Evolutionary conservation across 2,797 vertebrate species (phyloP).

Genomic region (Acipenser oxyrinchus): DNA sequence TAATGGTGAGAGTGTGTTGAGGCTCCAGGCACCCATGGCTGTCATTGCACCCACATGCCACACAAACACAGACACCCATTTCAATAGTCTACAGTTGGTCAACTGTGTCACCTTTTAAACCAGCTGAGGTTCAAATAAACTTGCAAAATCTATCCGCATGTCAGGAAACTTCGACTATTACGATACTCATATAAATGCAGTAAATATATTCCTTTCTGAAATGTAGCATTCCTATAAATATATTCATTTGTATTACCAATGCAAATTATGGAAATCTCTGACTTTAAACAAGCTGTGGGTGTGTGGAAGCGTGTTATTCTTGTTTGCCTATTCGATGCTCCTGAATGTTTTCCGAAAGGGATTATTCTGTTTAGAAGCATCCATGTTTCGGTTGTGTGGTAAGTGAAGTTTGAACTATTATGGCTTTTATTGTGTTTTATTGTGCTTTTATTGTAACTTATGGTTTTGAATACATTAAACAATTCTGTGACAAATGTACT

Average conservation of each 20-base stretch:
- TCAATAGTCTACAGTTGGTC: slow-evolving; percentile 34
- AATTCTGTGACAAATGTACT: no score
- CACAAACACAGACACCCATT: not conserved
- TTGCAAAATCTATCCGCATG: slow-evolving; percentile 12
- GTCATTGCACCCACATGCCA: slow-evolving; percentile 16
- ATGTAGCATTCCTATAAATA: slow-evolving; percentile 26
- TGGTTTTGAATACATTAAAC: slow-evolving; percentile 28
- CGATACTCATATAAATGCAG: slow-evolving; percentile 27
- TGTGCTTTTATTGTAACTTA: slow-evolving; percentile 43
- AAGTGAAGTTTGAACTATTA: slow-evolving; percentile 35
- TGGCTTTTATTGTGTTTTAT: slow-evolving; percentile 34
- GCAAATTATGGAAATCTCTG: not conserved
- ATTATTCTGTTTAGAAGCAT: slow-evolving; percentile 44
- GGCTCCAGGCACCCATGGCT: not conserved
- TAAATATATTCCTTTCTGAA: slow-evolving; percentile 28
- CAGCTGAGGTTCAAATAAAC: not conserved
- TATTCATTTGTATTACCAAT: slow-evolving; percentile 21
- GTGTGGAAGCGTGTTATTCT: slow-evolving; percentile 29
- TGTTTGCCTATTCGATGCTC: slow-evolving; percentile 32
- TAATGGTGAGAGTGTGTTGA: not conserved
- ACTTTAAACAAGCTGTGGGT: slow-evolving; percentile 18
- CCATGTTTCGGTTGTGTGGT: slow-evolving; percentile 50
- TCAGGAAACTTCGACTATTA: slow-evolving; percentile 34
- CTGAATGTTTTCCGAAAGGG: slow-evolving; percentile 32
- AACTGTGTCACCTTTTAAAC: slow-evolving; percentile 17